Conservation (phyloP, 2,113 vertebrate genomes). For the Triplophysa rosa region DNA sequence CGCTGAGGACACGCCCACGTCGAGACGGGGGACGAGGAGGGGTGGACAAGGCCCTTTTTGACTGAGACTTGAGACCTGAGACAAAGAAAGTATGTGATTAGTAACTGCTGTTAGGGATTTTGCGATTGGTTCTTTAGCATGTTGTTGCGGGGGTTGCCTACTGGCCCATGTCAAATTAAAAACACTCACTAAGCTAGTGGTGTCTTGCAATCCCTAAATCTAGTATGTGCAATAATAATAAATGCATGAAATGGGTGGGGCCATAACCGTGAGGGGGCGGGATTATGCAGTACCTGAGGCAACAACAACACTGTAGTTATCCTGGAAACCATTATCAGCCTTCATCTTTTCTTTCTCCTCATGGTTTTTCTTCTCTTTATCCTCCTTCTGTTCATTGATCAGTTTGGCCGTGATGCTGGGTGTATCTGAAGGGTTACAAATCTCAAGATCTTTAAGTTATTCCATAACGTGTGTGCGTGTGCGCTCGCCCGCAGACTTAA, state of each 20-base stretch:
- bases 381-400: conserved; percentile 97
- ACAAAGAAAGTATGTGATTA: conserved; percentile 13
- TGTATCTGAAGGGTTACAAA: conserved; percentile 78
- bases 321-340: conserved; percentile 95
- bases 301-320: conserved; percentile 98
- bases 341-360: conserved; percentile 99
- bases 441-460: conserved; percentile 8
- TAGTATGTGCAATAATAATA: no score
- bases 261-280: not conserved
- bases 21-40: conserved; percentile 95
- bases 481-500: not conserved
- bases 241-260: no score
- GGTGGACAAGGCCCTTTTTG: conserved; percentile 91
- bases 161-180: no score
- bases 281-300: conserved; percentile 84
- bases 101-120: not conserved
- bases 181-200: no score
- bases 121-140: not conserved
- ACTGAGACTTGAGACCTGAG: conserved; percentile 94
- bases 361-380: conserved; percentile 99
- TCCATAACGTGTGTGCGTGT: not conserved
- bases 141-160: not conserved
- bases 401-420: conserved; percentile 98
- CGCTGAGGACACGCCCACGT: conserved; percentile 88
- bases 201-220: no score